Percentiles rank a stretch among this genome's conserved stretches.
phyloP scores from a whole-genome alignment of 2,113 vertebrate species.

The Forbesichthys papilliferus region DNA sequence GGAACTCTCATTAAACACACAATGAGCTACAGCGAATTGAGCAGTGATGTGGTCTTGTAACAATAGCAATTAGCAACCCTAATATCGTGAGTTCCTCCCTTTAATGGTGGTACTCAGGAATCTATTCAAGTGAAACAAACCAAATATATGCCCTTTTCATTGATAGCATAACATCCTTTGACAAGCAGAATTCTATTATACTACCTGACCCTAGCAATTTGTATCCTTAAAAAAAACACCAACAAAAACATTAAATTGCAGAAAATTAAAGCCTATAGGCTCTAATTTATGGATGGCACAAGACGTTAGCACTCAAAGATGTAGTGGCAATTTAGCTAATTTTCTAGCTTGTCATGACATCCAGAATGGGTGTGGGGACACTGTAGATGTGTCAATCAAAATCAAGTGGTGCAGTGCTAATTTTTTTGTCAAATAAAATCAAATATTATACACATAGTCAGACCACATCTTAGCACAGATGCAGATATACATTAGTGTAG shows the following conservation, averaged over 20 bases:
- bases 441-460: too few species aligned
- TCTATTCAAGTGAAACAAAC: slow-evolving; percentile 41
- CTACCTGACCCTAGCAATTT: background rate
- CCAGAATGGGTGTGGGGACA: too few species aligned
- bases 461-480: too few species aligned
- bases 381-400: too few species aligned
- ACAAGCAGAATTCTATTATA: background rate
- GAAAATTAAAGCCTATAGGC: background rate
- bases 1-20: slow-evolving; percentile 31
- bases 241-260: background rate
- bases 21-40: slow-evolving; percentile 29
- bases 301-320: too few species aligned
- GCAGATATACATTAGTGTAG: too few species aligned
- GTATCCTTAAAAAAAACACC: slow-evolving; percentile 15
- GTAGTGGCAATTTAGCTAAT: too few species aligned
- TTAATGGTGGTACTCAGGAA: slow-evolving; percentile 19
- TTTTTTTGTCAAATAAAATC: too few species aligned
- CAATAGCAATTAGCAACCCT: slow-evolving; percentile 43
- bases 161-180: slow-evolving; percentile 30
- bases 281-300: too few species aligned
- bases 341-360: too few species aligned
- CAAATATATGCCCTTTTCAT: slow-evolving; percentile 41
- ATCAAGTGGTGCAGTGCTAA: too few species aligned
- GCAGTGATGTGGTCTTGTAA: slow-evolving; percentile 29
- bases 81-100: slow-evolving; percentile 24